Conservation (phyloP, 2,113 vertebrate genomes). For the Agapornis roseicollis region DNA sequence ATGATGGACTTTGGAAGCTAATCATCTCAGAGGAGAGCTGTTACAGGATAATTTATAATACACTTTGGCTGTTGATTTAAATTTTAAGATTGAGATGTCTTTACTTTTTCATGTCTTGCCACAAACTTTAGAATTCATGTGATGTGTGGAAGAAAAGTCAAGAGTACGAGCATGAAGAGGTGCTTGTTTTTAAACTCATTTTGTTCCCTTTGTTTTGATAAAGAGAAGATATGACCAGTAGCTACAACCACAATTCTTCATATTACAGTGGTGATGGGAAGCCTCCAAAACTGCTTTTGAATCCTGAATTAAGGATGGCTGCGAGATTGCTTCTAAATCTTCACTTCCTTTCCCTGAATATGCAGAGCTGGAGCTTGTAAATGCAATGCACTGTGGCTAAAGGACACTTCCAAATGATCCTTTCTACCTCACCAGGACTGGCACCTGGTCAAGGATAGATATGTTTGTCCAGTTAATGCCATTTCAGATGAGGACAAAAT, state of each 20-base stretch:
- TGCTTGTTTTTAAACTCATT: neutral
- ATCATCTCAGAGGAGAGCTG: neutral
- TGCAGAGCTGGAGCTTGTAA: neutral
- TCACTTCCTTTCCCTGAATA: rapidly evolving
- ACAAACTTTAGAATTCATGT: neutral
- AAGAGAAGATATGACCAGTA: neutral
- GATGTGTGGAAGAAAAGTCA: neutral
- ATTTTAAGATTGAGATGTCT: neutral
- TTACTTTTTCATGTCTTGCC: neutral
- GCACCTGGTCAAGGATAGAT: neutral
- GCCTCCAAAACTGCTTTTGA: neutral
- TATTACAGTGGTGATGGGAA: neutral
- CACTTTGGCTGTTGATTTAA: neutral
- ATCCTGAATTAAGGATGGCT: rapidly evolving
- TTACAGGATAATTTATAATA: neutral
- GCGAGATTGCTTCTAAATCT: neutral
- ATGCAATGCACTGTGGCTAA: neutral
- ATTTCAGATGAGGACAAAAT: neutral
- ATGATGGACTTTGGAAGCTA: conserved; percentile 6
- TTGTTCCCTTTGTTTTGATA: neutral
- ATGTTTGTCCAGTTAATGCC: neutral
- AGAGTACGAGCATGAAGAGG: neutral
- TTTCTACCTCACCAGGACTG: rapidly evolving
- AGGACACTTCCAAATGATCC: neutral
- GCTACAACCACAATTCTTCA: neutral